These are phyloP conservation scores for Lottia scabra DNA, from an alignment of 2,888 invertebrate species.

Conservation along the genomic window DNA sequence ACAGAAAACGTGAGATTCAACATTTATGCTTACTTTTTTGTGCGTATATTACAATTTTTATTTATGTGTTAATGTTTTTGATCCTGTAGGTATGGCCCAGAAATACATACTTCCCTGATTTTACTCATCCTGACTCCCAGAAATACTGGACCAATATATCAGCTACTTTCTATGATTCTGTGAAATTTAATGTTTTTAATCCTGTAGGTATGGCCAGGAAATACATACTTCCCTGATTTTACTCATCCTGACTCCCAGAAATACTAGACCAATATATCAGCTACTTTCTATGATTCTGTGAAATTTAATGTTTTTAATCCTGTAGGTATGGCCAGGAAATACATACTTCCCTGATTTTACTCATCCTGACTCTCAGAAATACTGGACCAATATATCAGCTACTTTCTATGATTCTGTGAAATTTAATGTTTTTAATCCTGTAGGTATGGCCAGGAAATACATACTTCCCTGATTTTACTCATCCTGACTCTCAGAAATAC, in stretches of 20 bases:
- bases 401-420: slow-evolving; percentile 37
- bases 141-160: no score
- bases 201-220: slow-evolving; percentile 52
- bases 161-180: no score
- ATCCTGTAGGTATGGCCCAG: no score
- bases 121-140: no score
- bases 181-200: background rate
- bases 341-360: slow-evolving; percentile 56
- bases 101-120: no score
- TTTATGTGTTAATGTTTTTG: no score
- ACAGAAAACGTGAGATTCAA: no score
- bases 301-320: background rate
- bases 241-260: slow-evolving; percentile 35
- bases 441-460: slow-evolving; percentile 56
- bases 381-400: slow-evolving; percentile 43
- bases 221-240: slow-evolving; percentile 54
- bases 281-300: no score
- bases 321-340: slow-evolving; percentile 52
- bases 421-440: no score
- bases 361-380: slow-evolving; percentile 35
- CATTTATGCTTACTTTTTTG: no score
- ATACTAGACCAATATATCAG: slow-evolving; percentile 45
- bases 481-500: slow-evolving; percentile 39
- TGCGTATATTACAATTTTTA: background rate
- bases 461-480: slow-evolving; percentile 54